Base-by-base conservation (phyloP, 2,113 vertebrate species). In the Psophia crepitans region DNA sequence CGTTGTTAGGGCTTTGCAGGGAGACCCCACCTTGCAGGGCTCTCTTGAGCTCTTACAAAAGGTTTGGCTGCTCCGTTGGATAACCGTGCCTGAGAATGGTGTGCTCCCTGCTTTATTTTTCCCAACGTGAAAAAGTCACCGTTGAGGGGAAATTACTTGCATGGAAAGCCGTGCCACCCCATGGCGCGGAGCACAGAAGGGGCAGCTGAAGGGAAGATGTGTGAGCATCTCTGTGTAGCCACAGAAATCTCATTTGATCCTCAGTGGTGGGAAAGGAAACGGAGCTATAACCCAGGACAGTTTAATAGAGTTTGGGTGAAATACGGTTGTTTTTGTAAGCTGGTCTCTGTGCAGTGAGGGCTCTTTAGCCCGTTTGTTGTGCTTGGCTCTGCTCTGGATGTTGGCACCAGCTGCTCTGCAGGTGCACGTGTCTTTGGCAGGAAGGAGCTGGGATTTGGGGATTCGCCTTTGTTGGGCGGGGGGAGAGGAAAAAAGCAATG, bases 301-400 rank as follows among this genome's bases (percentile, higher is more conserved):
- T 94, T 97, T 96, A 93, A 95, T 93, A 91, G 96, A 94, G 92
- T 95, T 93, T 94, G 97, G 97, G 97, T 97, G 97, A 97, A 97
- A 96, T 95, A 93, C 80, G 44, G 92, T 95, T 97, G 92, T 97
- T 97, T 97, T 97, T 95, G 85, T 97, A 96, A 97, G 95, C 94
- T 92, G 95, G 97, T 96, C 95, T 94, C 94, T 90, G 73, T 93
- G 80, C 88, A 90, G 90, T 75, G 92, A 97, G 96, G 97, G 92
- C 79, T 97, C 94, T 95, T 96, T 97, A 96, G 97, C 95, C 96
- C 69, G 2, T 90, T 96, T 95, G 76, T 96, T 96, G 95, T 96
- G 86, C 86, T 97, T 97, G 97, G 97, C 97, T 95, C 88, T 63
- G 60, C 94, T 95, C 37, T 92, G 65, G 80, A 90, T 97, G 96